Base-by-base conservation (phyloP, 2,888 invertebrate species). In the Tholera decimalis region DNA sequence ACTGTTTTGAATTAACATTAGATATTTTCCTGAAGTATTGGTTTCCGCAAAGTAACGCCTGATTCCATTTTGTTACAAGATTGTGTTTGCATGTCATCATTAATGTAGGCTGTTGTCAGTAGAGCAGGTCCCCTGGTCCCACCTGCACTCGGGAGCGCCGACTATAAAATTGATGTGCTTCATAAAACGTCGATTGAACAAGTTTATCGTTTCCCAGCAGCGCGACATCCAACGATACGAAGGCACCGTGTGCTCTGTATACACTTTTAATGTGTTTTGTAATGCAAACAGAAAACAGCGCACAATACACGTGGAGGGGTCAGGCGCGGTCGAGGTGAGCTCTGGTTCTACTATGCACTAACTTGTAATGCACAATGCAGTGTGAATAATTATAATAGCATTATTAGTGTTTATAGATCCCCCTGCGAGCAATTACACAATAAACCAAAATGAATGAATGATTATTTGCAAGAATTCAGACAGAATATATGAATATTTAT, bases 111-210 rank as follows among this genome's bases (percentile, higher is more conserved):
- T n/a, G n/a, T n/a, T n/a, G n/a, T n/a, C n/a, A n/a, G n/a, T n/a
- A n/a, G n/a, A n/a, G 13, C 30, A 2, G 1, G 20, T 20, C 5
- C 13, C 7, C 18, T 7, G 11, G n/a, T 47, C 22, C 22, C 35
- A 15, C 11, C 18, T 18, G 33, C 35, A 11, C 43, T 22, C n/a
- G n/a, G n/a, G n/a, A n/a, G 30, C 26, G 11, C 18, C 49, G 37
- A n/a, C 18, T 33, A 63, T 63, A 71, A 77, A 65, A 63, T 72
- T 71, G 35, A 63, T 71, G 65, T 39, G 54, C 53, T 46, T n/a
- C 71, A 76, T 77, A 80, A 77, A 77, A 77, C 47, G 30, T 77
- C 53, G 77, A 77, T 71, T 66, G 77, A 54, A 51, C 49, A 60
- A 59, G 58, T 80, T 77, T 71, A 80, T 77, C 54, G 65, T 51